phyloP scores from a whole-genome alignment of 1,140 invertebrate species.

The Apis mellifera region Amel_HAv3.1 CM009939.2:11990001-11990500 shows the following conservation, averaged over 20 bases:
- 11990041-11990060: background rate
- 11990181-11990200: background rate
- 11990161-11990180: background rate
- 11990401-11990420: background rate
- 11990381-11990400: background rate
- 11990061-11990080: constrained; percentile 8
- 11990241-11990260: too few relatives aligned
- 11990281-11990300: background rate
- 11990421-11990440: background rate
- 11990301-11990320: background rate
- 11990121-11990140: background rate
- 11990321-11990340: background rate
- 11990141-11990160: background rate
- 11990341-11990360: background rate
- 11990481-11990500: constrained; percentile 7
- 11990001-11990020: background rate
- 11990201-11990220: background rate
- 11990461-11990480: background rate
- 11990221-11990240: background rate
- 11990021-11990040: background rate
- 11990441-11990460: background rate
- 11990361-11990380: background rate
- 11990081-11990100: constrained; percentile 13
- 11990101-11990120: background rate
- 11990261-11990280: constrained; percentile 3